Evolutionary conservation across 92 coral and sea anemone genomes (phyloP).

Genomic region (Epizoanthus fatuus): DNA sequence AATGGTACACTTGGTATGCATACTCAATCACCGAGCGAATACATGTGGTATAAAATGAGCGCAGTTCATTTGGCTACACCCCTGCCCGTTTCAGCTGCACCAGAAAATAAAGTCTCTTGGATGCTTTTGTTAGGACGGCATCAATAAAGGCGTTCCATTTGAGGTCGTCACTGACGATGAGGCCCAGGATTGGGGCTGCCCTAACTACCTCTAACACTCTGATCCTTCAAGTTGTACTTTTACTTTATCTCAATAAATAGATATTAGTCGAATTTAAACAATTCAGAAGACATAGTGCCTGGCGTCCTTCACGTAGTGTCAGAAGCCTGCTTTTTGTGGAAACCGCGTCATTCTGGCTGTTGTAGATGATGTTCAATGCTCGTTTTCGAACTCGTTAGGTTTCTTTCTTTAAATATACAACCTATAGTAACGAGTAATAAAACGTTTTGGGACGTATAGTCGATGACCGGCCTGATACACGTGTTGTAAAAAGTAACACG

Average conservation of each 20-base stretch:
- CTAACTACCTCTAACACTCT: neutral
- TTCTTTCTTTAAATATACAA: too few species aligned
- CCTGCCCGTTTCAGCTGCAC: neutral
- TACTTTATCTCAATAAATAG: neutral
- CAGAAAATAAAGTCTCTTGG: neutral
- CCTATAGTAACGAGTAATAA: too few species aligned
- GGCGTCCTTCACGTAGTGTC: too few species aligned
- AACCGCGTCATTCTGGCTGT: too few species aligned
- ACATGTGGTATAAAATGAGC: neutral
- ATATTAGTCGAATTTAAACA: too few species aligned
- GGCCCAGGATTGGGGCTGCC: neutral
- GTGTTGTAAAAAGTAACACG: too few species aligned
- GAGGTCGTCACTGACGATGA: neutral
- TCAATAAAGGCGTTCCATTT: neutral
- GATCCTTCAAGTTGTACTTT: neutral
- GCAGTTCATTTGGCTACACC: neutral
- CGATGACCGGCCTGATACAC: too few species aligned
- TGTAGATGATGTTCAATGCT: too few species aligned
- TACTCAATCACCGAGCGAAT: neutral
- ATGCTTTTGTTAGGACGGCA: conserved; percentile 4
- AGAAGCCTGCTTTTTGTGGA: too few species aligned
- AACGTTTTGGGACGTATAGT: too few species aligned
- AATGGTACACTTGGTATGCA: neutral
- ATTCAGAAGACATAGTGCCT: too few species aligned
- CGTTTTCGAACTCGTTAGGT: too few species aligned